Conservation (phyloP, 2,888 invertebrate species). For the Acanthoscelides obtectus region DNA sequence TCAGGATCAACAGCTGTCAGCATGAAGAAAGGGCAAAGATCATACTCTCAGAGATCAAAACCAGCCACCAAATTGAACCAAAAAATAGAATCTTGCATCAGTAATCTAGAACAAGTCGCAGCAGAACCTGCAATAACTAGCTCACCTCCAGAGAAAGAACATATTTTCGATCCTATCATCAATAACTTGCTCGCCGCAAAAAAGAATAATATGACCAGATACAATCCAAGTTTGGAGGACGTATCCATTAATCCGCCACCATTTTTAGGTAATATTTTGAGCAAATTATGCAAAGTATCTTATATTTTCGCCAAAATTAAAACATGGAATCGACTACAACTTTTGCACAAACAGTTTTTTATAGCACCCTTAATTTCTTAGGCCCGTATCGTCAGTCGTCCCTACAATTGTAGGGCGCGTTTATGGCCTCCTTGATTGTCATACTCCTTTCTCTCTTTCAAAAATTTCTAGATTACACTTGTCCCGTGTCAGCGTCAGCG, state of each 20-base stretch:
- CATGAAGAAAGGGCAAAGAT: neutral
- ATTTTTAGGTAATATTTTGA: neutral
- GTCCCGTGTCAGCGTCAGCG: no score
- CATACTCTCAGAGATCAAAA: neutral
- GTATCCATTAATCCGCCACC: neutral
- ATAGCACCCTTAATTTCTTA: no score
- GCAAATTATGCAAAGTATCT: no score
- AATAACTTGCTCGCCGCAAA: neutral
- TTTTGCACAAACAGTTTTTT: no score
- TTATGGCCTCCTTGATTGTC: no score
- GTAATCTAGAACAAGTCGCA: neutral
- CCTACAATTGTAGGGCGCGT: no score
- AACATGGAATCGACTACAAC: no score
- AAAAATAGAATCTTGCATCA: neutral
- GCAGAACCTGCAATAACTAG: neutral
- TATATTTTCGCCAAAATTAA: no score
- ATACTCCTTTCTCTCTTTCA: no score
- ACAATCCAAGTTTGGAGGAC: neutral
- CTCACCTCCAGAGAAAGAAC: neutral
- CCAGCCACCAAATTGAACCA: neutral
- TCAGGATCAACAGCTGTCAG: neutral
- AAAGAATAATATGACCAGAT: neutral
- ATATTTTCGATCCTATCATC: neutral
- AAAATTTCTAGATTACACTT: no score
- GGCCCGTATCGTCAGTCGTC: no score